Evolutionary conservation across 2,113 vertebrate species (phyloP).

Genomic region (Scortum barcoo): DNA sequence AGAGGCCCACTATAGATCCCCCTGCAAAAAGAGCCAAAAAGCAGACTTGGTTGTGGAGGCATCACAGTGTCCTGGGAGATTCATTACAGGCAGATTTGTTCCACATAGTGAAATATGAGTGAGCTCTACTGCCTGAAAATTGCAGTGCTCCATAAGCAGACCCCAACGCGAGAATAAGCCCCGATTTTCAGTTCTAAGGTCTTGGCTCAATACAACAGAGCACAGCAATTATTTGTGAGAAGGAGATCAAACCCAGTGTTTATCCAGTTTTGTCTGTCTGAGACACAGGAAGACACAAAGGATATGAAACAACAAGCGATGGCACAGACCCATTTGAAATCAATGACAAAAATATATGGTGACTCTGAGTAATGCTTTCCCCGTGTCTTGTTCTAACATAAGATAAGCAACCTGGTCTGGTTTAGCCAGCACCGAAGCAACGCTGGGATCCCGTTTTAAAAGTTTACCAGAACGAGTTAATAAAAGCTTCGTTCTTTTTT

Average conservation of each 20-base stretch:
- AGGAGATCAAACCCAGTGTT: conserved; percentile 60
- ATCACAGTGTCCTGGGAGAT: conserved; percentile 73
- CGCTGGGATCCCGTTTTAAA: conserved; percentile 8
- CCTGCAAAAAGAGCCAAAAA: conserved; percentile 44
- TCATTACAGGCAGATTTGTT: conserved; percentile 78
- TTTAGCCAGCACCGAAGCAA: neutral
- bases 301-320: conserved; percentile 15
- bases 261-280: conserved; percentile 57
- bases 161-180: conserved; percentile 57
- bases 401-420: neutral
- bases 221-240: conserved; percentile 60
- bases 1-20: conserved; percentile 41
- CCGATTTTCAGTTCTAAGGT: conserved; percentile 44
- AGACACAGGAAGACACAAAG: conserved; percentile 37
- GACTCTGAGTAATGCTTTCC: neutral
- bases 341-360: conserved; percentile 48
- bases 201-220: conserved; percentile 46
- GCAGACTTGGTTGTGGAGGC: conserved; percentile 59
- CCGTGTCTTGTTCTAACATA: neutral
- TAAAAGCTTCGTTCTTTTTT: neutral
- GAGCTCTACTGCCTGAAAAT: conserved; percentile 71
- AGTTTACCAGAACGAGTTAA: neutral
- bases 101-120: conserved; percentile 80
- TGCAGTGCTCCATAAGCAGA: conserved; percentile 67
- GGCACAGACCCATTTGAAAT: conserved; percentile 8